phyloP scores from a whole-genome alignment of 1,140 invertebrate genomes.

The Lucilia sericata region DNA sequence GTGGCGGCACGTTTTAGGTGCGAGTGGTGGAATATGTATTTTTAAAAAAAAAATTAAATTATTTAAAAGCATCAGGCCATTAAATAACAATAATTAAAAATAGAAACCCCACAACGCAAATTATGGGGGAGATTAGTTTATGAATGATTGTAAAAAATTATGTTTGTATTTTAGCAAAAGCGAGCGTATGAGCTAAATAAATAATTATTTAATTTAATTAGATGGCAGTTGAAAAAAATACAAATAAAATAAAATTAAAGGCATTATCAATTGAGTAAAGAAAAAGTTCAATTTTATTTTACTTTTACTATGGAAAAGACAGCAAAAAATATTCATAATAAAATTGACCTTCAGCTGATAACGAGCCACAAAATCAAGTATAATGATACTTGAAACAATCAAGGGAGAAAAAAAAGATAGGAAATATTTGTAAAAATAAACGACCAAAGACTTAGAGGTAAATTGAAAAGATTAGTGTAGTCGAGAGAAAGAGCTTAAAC shows the following conservation, averaged over 20 bases:
- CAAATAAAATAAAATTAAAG: no score
- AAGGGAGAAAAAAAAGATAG: background rate
- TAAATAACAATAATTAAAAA: conserved; percentile 1
- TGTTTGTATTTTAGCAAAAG: no score
- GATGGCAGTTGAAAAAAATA: background rate
- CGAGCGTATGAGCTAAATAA: background rate
- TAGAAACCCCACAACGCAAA: background rate
- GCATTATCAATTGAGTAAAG: background rate
- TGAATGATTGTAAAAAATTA: background rate
- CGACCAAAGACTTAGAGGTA: background rate
- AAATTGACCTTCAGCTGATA: conserved; percentile 22
- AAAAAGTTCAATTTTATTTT: background rate
- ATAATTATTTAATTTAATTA: conserved; percentile 15
- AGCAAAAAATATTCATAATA: background rate
- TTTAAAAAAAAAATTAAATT: background rate
- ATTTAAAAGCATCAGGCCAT: conserved; percentile 12
- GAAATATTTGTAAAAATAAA: background rate
- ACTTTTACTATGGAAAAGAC: background rate
- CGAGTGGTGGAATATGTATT: background rate
- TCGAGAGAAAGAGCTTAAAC: background rate
- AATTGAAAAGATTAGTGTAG: conserved; percentile 29
- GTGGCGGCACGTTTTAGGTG: background rate
- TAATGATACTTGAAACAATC: background rate
- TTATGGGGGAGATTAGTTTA: conserved; percentile 20
- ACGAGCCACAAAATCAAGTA: background rate